Percentiles rank a stretch among this genome's conserved stretches.
phyloP scores from a whole-genome alignment of 1,140 invertebrate species.

The Psix sp. region DNA sequence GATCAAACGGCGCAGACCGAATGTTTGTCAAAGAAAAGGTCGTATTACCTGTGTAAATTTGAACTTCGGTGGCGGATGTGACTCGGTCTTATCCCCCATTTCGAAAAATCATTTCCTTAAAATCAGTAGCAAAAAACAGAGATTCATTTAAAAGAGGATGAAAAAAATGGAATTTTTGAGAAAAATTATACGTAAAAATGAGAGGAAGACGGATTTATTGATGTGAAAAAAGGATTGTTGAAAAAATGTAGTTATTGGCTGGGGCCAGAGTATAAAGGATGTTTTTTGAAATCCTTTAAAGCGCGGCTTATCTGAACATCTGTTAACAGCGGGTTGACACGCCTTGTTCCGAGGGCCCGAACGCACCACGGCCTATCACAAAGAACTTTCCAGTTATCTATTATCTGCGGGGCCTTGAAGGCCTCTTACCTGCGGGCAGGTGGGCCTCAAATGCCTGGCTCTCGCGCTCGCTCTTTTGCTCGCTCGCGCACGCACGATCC shows the following conservation, averaged over 20 bases:
- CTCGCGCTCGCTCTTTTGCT: slow-evolving; percentile 23
- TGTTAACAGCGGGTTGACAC: slow-evolving; percentile 73
- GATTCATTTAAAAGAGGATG: too few relatives aligned
- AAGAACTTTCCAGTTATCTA: slow-evolving; percentile 73
- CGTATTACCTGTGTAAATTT: slow-evolving; percentile 55
- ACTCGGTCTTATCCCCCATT: too few relatives aligned
- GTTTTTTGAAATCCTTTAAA: slow-evolving; percentile 69
- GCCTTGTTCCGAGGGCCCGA: slow-evolving; percentile 63
- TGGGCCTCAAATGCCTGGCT: slow-evolving; percentile 67
- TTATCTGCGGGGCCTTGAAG: slow-evolving; percentile 71
- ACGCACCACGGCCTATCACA: slow-evolving; percentile 65
- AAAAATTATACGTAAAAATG: background rate
- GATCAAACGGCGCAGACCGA: slow-evolving; percentile 31
- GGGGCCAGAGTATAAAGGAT: slow-evolving; percentile 57
- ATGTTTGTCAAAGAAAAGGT: slow-evolving; percentile 41
- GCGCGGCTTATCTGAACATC: slow-evolving; percentile 72
- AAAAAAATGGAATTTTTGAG: too few relatives aligned
- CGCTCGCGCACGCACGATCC: slow-evolving; percentile 40
- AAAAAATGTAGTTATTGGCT: slow-evolving; percentile 16
- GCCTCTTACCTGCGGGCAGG: slow-evolving; percentile 73
- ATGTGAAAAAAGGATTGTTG: slow-evolving; percentile 31
- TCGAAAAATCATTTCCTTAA: too few relatives aligned
- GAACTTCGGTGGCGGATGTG: slow-evolving; percentile 27
- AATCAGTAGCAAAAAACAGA: too few relatives aligned
- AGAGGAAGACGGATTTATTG: slow-evolving; percentile 11